Evolutionary conservation across 1,140 invertebrate species (phyloP).

Genomic region (Rhyacophila brunnea): DNA sequence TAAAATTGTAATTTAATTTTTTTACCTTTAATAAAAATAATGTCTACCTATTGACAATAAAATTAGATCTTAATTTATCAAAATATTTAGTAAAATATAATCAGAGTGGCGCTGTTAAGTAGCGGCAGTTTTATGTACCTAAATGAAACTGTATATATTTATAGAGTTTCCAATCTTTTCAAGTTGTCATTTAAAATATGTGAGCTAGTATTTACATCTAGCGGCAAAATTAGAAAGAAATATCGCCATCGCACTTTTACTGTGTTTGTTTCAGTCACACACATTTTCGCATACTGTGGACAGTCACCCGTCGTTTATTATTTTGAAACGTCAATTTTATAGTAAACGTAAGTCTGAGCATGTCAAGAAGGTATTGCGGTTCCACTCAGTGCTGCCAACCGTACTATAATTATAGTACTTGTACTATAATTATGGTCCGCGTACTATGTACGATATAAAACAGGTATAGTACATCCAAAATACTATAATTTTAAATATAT

Average conservation of each 20-base stretch:
- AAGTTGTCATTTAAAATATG: constrained; percentile 10
- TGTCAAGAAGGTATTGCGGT: not conserved
- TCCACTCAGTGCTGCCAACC: too few species aligned
- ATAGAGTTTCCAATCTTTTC: constrained; percentile 11
- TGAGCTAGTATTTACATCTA: constrained; percentile 9
- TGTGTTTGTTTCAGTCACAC: not conserved
- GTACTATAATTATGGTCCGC: too few species aligned
- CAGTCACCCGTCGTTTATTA: constrained; percentile 9
- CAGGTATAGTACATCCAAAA: too few species aligned
- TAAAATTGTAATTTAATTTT: not conserved
- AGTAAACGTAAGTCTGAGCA: constrained; percentile 17
- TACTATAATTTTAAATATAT: too few species aligned
- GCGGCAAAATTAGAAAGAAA: constrained; percentile 3
- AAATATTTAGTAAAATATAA: too few species aligned
- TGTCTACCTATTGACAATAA: not conserved
- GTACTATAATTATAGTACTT: too few species aligned
- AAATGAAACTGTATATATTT: not conserved
- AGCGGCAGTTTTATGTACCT: too few species aligned
- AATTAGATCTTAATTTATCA: not conserved
- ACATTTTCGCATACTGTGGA: not conserved
- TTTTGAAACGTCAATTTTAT: constrained; percentile 26
- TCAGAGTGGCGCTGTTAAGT: too few species aligned
- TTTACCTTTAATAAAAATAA: not conserved
- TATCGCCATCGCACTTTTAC: not conserved
- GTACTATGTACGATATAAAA: too few species aligned